Percentiles rank a stretch among this genome's conserved stretches.
phyloP scores from a whole-genome alignment of 2,113 vertebrate species.

The Sinosuthora webbiana region DNA sequence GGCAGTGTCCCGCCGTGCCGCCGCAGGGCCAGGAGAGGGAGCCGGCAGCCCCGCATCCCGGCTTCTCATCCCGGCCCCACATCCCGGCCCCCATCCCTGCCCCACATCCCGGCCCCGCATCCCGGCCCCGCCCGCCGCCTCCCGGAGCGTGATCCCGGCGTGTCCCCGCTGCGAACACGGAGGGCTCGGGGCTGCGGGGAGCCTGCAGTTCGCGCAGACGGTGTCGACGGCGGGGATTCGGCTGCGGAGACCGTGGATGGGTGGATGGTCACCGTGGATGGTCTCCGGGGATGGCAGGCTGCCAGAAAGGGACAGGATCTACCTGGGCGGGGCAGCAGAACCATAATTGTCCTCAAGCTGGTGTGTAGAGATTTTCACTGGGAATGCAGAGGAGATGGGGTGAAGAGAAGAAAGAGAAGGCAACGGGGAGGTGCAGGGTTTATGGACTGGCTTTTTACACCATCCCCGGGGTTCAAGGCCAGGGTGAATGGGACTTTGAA shows the following conservation, averaged over 20 bases:
- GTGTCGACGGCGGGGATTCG: fast-evolving
- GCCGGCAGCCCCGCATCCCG: not conserved
- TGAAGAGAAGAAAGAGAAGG: not conserved
- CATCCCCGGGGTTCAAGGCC: not conserved
- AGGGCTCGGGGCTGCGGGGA: not conserved
- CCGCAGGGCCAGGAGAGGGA: constrained; percentile 35
- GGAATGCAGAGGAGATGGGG: not conserved
- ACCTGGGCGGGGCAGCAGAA: not conserved
- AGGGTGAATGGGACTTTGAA: not conserved
- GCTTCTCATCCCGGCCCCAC: fast-evolving
- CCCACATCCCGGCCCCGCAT: fast-evolving
- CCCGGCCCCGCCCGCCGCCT: not conserved
- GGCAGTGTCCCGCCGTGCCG: not conserved
- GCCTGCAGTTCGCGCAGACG: not conserved
- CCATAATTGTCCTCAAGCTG: not conserved
- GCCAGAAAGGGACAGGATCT: not conserved
- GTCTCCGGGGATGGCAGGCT: no score
- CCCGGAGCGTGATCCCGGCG: not conserved
- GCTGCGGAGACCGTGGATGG: fast-evolving
- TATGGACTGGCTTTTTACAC: not conserved
- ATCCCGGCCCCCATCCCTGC: fast-evolving
- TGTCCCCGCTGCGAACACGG: fast-evolving
- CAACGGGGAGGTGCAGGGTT: not conserved
- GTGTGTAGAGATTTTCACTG: no score
- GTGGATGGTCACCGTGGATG: fast-evolving